Conservation (phyloP, 1,140 invertebrate genomes). For the Lineus longissimus region DNA sequence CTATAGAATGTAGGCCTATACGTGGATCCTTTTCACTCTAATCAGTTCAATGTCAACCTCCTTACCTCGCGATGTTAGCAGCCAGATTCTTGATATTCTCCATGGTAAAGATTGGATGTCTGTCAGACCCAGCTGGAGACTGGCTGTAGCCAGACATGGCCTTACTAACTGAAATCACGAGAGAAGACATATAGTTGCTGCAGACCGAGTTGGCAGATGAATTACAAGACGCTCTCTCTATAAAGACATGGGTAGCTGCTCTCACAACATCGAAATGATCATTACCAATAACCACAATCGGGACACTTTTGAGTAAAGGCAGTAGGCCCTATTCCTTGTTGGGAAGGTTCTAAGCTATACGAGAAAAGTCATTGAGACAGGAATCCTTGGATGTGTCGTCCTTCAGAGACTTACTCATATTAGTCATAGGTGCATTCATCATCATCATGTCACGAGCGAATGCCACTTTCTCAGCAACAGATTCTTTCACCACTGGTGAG, state of each 20-base stretch:
- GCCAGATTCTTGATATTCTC: conserved; percentile 22
- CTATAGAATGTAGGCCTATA: too few species aligned
- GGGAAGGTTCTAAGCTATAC: too few species aligned
- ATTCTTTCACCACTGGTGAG: conserved; percentile 27
- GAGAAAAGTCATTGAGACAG: background rate
- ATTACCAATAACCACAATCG: too few species aligned
- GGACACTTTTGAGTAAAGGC: too few species aligned
- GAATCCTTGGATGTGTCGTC: background rate
- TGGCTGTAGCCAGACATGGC: background rate
- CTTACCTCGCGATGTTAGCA: conserved; percentile 24
- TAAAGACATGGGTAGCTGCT: too few species aligned
- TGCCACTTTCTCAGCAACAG: conserved; percentile 20
- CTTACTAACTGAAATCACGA: background rate
- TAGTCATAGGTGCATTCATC: conserved; percentile 19
- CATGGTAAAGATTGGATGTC: conserved; percentile 16
- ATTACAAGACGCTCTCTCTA: too few species aligned
- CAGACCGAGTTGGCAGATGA: too few species aligned
- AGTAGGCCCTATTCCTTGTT: too few species aligned
- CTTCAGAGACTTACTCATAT: background rate
- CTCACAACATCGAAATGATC: too few species aligned
- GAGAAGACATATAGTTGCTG: background rate
- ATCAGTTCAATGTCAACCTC: too few species aligned
- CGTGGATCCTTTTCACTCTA: too few species aligned
- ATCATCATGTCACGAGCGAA: conserved; percentile 25
- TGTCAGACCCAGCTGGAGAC: background rate